Conservation (phyloP, 2,113 vertebrate species). For the Notiomystis cincta region DNA sequence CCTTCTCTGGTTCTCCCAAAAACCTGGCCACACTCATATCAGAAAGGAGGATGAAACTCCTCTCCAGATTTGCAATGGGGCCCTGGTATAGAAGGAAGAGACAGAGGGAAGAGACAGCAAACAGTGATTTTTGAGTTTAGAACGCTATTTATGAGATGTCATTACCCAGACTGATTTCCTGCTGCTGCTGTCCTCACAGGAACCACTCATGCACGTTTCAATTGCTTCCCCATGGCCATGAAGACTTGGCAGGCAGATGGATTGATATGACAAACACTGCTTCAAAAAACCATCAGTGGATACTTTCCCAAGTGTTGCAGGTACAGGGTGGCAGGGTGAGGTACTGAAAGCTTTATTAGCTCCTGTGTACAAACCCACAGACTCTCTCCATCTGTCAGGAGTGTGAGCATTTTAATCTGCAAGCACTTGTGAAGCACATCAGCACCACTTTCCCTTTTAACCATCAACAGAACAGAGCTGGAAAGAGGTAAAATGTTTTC, state of each 20-base stretch:
- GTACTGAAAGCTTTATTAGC: not conserved
- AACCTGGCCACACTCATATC: not conserved
- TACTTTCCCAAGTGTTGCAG: not conserved
- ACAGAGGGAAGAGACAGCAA: not conserved
- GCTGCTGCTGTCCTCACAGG: not conserved
- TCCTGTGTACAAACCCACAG: not conserved
- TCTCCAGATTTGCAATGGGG: not conserved
- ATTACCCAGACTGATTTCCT: not conserved
- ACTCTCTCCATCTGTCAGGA: not conserved
- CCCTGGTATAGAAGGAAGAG: not conserved
- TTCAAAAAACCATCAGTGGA: not conserved
- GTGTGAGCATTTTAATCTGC: not conserved
- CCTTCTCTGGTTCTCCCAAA: not conserved
- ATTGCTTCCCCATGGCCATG: not conserved
- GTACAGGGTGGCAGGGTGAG: not conserved
- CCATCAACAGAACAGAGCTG: not conserved
- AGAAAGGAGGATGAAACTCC: not conserved
- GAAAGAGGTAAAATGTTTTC: not conserved
- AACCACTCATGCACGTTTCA: not conserved
- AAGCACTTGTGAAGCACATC: not conserved
- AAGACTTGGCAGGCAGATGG: not conserved
- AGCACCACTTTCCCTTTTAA: not conserved
- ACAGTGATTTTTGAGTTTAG: not conserved
- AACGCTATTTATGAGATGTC: not conserved
- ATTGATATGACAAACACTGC: not conserved